A percentile compares a stretch with the other conserved stretches of the same genome.
Conservation (phyloP, 2,888 invertebrate genomes). For the Pollenia griseotomentosa region DNA sequence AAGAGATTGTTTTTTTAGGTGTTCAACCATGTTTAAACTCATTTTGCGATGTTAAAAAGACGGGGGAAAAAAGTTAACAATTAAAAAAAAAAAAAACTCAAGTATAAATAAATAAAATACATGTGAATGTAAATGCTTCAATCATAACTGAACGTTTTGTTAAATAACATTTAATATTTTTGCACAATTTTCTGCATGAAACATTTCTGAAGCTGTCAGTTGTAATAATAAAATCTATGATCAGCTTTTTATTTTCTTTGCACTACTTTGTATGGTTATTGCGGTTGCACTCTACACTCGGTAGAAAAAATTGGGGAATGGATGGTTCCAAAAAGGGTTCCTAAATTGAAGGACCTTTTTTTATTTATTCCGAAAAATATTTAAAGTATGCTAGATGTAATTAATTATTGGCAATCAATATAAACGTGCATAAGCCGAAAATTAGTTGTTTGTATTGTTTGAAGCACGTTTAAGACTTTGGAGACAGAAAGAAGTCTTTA, state of each 20-base stretch:
- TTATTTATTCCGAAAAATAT: no score
- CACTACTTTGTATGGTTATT: slow-evolving; percentile 20
- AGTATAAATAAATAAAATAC: slow-evolving; percentile 26
- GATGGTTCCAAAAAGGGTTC: background rate
- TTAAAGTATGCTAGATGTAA: no score
- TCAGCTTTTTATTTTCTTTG: background rate
- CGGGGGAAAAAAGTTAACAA: background rate
- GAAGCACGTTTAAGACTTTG: no score
- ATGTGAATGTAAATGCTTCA: slow-evolving; percentile 12
- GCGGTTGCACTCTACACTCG: slow-evolving; percentile 28
- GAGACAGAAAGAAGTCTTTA: no score
- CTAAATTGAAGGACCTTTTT: no score
- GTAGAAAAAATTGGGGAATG: no score
- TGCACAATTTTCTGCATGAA: slow-evolving; percentile 68
- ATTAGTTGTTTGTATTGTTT: no score
- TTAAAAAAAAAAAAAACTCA: background rate
- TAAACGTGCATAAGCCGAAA: no score
- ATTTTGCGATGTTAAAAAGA: background rate
- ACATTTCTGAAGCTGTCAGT: slow-evolving; percentile 61
- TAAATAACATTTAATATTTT: slow-evolving; percentile 55
- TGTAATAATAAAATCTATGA: slow-evolving; percentile 69
- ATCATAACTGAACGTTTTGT: slow-evolving; percentile 40
- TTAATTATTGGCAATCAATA: no score
- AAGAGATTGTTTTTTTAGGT: slow-evolving; percentile 15
- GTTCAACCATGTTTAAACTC: slow-evolving; percentile 54